Evolutionary conservation across 2,888 invertebrate genomes (phyloP).

Genomic region (Apotomis capreana): DNA sequence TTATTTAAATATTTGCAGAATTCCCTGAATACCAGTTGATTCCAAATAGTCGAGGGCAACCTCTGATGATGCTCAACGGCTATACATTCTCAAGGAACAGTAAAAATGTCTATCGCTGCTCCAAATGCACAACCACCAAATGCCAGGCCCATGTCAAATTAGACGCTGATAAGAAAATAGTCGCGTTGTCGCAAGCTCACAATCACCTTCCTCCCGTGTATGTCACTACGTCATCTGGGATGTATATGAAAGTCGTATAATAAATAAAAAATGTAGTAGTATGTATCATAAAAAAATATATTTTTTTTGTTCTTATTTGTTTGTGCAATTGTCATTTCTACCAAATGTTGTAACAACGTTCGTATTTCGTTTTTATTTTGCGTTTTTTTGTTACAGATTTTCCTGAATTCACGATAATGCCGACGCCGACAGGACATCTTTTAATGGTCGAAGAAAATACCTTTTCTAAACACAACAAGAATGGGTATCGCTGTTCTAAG

Average conservation of each 20-base stretch:
- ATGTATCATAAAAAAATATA: too few species aligned
- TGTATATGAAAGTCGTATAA: neutral
- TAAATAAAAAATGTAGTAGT: too few species aligned
- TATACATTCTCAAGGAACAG: conserved; percentile 20
- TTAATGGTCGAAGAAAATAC: too few species aligned
- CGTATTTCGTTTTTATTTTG: too few species aligned
- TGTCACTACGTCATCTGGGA: neutral
- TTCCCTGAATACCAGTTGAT: conserved; percentile 7
- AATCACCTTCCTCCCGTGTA: neutral
- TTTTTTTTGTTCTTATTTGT: neutral
- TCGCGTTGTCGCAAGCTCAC: neutral
- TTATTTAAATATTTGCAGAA: neutral
- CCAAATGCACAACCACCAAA: conserved; percentile 14
- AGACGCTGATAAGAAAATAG: neutral
- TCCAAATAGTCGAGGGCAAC: conserved; percentile 6
- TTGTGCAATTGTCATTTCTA: neutral
- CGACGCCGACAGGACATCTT: too few species aligned
- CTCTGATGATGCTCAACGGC: conserved; percentile 8
- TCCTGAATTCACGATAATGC: too few species aligned
- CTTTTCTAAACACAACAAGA: too few species aligned
- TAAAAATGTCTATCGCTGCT: conserved; percentile 20
- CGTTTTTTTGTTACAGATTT: too few species aligned
- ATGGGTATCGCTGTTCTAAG: too few species aligned
- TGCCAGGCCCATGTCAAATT: conserved; percentile 5
- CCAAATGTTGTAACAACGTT: too few species aligned